Conservation (phyloP, 2,888 invertebrate species). For the Cryptocephalus moraei region DNA sequence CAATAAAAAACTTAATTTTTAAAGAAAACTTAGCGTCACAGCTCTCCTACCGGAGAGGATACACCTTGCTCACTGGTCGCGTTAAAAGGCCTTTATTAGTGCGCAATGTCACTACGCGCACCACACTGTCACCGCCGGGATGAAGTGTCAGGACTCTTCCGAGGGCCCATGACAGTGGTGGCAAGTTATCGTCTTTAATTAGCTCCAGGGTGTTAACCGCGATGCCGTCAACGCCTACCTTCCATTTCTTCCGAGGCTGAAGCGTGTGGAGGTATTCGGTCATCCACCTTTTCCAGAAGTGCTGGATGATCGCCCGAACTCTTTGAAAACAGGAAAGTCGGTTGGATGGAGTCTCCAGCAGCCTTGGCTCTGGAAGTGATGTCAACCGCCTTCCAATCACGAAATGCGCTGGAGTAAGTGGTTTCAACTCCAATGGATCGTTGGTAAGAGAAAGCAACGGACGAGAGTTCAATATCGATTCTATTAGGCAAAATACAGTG, state of each 20-base stretch:
- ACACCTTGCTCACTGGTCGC: too few species aligned
- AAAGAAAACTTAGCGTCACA: too few species aligned
- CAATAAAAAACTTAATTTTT: too few species aligned
- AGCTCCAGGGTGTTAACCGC: neutral
- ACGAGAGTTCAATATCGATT: slow-evolving; percentile 1
- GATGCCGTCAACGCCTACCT: neutral
- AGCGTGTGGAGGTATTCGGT: neutral
- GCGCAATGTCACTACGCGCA: neutral
- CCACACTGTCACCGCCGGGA: neutral
- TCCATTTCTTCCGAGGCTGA: neutral
- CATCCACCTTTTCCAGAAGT: slow-evolving; percentile 2
- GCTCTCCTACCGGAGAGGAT: too few species aligned
- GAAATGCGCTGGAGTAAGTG: slow-evolving; percentile 1
- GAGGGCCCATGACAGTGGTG: slow-evolving; percentile 2
- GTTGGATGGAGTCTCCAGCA: neutral
- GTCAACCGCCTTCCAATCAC: neutral
- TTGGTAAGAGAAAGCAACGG: neutral
- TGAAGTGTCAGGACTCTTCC: slow-evolving; percentile 1
- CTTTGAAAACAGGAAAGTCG: neutral
- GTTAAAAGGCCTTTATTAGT: neutral
- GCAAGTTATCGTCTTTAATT: slow-evolving; percentile 1
- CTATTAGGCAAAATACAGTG: neutral
- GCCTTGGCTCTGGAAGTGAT: neutral
- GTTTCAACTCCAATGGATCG: neutral
- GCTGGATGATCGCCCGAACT: neutral